Percentiles rank a stretch among this genome's conserved stretches.
Conservation (phyloP, 2,113 vertebrate genomes). For the Micronycteris hirsuta region DNA sequence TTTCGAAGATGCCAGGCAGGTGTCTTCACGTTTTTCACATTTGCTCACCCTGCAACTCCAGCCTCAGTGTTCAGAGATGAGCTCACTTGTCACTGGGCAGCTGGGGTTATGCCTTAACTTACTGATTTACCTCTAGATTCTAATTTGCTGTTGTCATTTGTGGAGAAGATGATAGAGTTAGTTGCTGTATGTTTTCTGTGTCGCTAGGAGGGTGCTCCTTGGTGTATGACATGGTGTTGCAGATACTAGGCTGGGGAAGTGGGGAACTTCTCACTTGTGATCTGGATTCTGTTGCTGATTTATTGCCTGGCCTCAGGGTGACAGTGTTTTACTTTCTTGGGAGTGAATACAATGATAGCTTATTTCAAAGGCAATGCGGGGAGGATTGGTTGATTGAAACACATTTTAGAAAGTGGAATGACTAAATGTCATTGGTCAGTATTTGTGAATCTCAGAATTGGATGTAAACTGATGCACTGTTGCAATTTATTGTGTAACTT, state of each 20-base stretch:
- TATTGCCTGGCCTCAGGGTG: constrained; percentile 28
- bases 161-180: background rate
- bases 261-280: background rate
- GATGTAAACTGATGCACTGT: background rate
- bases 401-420: constrained; percentile 24
- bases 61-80: background rate
- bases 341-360: constrained; percentile 34
- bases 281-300: background rate
- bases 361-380: constrained; percentile 34
- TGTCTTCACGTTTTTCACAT: background rate
- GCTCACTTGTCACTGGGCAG: background rate
- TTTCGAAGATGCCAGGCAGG: background rate
- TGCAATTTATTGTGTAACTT: constrained; percentile 22
- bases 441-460: constrained; percentile 50
- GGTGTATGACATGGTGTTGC: background rate
- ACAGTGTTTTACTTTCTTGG: constrained; percentile 33
- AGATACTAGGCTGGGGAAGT: background rate
- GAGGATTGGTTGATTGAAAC: constrained; percentile 41
- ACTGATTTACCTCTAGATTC: background rate
- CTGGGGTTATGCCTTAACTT: background rate
- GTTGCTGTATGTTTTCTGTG: background rate
- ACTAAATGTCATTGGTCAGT: constrained; percentile 25
- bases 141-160: background rate
- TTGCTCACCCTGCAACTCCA: background rate
- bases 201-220: background rate